phyloP scores from a whole-genome alignment of 2,888 invertebrate genomes.

The Coelinius sp. region DNA sequence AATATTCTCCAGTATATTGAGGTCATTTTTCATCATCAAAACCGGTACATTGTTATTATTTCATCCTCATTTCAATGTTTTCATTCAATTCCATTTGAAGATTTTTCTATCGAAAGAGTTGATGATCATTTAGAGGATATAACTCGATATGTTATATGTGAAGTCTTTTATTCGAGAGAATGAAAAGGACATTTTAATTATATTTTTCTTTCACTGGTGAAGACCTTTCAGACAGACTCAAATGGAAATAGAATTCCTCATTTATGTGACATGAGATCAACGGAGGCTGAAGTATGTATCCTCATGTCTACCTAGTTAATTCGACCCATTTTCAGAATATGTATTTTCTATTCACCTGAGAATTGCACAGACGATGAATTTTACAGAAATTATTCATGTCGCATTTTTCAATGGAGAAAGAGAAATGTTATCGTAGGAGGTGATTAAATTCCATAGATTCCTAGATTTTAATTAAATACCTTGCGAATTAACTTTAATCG shows the following conservation, averaged over 20 bases:
- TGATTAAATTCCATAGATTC: not conserved
- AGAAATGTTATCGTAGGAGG: not conserved
- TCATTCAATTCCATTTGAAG: too few species aligned
- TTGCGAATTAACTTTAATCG: not conserved
- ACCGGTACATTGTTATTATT: too few species aligned
- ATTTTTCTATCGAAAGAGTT: too few species aligned
- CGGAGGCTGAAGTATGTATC: not conserved
- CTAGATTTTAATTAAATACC: not conserved
- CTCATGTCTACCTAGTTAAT: conserved; percentile 2
- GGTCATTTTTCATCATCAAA: too few species aligned
- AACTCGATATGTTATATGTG: too few species aligned
- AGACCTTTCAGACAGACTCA: not conserved
- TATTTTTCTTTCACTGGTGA: not conserved
- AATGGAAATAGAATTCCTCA: conserved; percentile 11
- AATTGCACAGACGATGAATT: not conserved
- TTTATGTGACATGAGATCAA: not conserved
- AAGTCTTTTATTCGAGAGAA: not conserved
- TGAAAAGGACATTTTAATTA: not conserved
- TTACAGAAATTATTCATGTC: not conserved
- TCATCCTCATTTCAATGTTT: too few species aligned
- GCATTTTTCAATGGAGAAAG: not conserved
- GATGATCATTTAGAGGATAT: too few species aligned
- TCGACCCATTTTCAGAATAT: not conserved
- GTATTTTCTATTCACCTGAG: not conserved
- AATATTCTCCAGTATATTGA: too few species aligned